phyloP scores from a whole-genome alignment of 2,888 invertebrate species.

The Galerucella nymphaeae region DNA sequence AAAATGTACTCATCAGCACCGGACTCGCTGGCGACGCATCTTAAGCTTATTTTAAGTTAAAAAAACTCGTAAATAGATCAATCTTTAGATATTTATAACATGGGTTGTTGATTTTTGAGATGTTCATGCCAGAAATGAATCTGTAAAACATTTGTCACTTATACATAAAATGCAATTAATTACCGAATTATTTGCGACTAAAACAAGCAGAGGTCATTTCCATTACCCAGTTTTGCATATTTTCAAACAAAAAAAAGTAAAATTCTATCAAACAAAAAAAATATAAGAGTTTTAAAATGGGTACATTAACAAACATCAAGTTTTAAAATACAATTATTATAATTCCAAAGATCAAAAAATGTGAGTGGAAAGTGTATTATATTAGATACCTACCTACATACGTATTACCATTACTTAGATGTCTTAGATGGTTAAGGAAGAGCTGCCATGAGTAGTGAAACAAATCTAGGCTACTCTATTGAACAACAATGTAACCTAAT shows the following conservation, averaged over 20 bases:
- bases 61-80: conserved; percentile 18
- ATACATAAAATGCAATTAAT: neutral
- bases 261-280: too few relatives aligned
- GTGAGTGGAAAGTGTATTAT: too few relatives aligned
- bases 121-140: conserved; percentile 18
- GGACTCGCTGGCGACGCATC: conserved; percentile 19
- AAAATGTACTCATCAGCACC: conserved; percentile 47
- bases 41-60: conserved; percentile 14
- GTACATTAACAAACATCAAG: too few relatives aligned
- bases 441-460: too few relatives aligned
- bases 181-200: neutral
- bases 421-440: too few relatives aligned
- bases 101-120: conserved; percentile 9
- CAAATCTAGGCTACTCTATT: too few relatives aligned
- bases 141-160: conserved; percentile 7
- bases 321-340: too few relatives aligned
- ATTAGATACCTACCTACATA: too few relatives aligned
- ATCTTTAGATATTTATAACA: conserved; percentile 10
- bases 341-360: too few relatives aligned
- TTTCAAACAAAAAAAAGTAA: neutral
- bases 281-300: neutral
- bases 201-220: neutral
- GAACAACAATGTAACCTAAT: too few relatives aligned
- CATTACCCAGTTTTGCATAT: neutral
- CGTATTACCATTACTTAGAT: too few relatives aligned